Base-by-base conservation (phyloP, 2,797 vertebrate genomes). In the Malurus splendens region DNA sequence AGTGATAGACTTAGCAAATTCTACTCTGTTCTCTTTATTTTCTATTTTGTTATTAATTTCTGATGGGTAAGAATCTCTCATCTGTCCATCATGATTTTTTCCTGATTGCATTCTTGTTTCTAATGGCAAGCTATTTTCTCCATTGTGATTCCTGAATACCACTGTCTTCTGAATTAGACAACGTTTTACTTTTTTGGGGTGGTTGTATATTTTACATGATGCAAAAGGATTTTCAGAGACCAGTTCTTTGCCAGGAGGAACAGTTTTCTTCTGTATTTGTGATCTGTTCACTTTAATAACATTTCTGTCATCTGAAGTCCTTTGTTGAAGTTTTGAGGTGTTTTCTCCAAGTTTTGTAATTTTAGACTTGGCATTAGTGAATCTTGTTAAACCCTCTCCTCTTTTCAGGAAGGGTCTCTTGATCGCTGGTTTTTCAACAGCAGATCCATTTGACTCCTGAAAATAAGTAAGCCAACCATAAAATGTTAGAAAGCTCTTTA, bases 361-460 rank as follows among this genome's bases (percentile, higher is more conserved):
- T 50, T 94, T 92, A 76, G 92, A 93, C 95, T 97, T 98, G 59
- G 93, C 88, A 60, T 92, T 97, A 85, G 93, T 97, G 92, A 99
- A 99, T 72, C 99, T 98, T 50, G 95, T 96, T 93, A 99, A 97
- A 55, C 99, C 99, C 91, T 99, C 97, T 38, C 99, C 98, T 90
- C 98, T 97, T 94, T 97, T 99, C 89, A 99, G 97, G 89, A 99
- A 99, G 15, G 98, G 96, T 51, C 96, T 97, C 94, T 98, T 99
- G 50, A 96, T 94, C 65, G 95, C 86, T 66, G 72, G 70, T 94
- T 95, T 97, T 62, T 87, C 86, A 88, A 67, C 39, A 44, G 78
- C 59, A 39, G 92, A 90, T 94, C 80, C 94, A 62, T 93, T 94
- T 77, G 56, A 55, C 67, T 90, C 94, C 97, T 98, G 95, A 86